These are phyloP conservation scores for Euura saliciscinereae DNA, from an alignment of 1,140 invertebrate genomes.

Conservation along the genomic window DNA sequence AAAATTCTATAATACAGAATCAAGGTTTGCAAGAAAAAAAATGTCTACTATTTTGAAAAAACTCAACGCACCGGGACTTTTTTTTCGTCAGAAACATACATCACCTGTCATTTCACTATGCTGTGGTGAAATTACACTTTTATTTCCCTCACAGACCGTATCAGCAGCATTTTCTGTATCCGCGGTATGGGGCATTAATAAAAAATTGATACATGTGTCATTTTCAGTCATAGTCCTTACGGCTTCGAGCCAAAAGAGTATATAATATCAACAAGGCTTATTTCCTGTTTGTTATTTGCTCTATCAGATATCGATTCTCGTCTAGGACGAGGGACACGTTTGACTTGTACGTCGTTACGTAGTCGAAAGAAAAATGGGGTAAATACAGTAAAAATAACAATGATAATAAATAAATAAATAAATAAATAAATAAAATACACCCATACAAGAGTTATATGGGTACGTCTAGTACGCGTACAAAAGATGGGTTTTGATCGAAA, in stretches of 20 bases:
- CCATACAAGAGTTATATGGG: too few species aligned
- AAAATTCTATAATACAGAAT: too few species aligned
- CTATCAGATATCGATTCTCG: background rate
- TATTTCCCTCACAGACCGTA: too few species aligned
- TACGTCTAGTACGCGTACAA: background rate
- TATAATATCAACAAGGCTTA: slow-evolving; percentile 4
- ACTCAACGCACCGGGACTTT: background rate
- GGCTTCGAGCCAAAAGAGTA: background rate
- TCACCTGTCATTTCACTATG: background rate
- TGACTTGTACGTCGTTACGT: too few species aligned
- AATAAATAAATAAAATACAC: too few species aligned
- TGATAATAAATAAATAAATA: too few species aligned
- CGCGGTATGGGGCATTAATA: background rate
- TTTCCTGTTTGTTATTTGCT: background rate
- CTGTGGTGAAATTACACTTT: too few species aligned
- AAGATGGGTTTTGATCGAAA: background rate
- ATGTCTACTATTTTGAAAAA: too few species aligned
- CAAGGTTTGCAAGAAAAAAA: too few species aligned
- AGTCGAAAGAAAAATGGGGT: too few species aligned
- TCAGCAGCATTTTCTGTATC: background rate
- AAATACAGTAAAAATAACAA: background rate
- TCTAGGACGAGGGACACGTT: too few species aligned
- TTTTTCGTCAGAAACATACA: background rate
- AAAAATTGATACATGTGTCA: background rate
- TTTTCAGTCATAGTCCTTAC: background rate